A percentile compares a stretch with the other conserved stretches of the same genome.
Conservation (phyloP, 2,113 vertebrate species). For the Corvus cornix region DNA sequence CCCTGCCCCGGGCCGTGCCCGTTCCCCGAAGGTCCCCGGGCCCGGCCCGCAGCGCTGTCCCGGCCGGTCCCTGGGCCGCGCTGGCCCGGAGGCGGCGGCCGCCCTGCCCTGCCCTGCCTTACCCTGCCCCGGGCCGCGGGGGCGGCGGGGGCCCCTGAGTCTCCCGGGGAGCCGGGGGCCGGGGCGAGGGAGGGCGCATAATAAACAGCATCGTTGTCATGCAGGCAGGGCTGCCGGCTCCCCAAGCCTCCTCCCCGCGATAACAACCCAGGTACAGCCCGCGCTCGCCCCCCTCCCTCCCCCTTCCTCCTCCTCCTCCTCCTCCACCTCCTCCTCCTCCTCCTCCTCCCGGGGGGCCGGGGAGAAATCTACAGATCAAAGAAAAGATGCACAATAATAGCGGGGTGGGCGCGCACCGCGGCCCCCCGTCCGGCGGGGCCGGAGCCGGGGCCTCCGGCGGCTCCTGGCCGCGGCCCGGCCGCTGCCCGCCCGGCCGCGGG, state of each 20-base stretch:
- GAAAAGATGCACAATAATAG: too few species aligned
- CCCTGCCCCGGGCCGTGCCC: neutral
- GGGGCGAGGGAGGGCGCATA: slow-evolving; percentile 9
- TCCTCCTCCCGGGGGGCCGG: too few species aligned
- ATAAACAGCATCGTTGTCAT: slow-evolving; percentile 6
- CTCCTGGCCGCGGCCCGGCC: too few species aligned
- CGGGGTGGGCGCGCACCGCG: too few species aligned
- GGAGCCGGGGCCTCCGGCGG: too few species aligned
- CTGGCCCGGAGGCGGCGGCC: neutral
- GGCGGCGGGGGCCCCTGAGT: neutral
- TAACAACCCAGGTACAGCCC: slow-evolving; percentile 29
- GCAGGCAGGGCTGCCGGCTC: neutral
- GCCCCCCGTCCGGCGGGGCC: too few species aligned
- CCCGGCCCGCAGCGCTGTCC: neutral
- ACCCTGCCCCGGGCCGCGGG: neutral
- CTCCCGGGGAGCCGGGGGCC: neutral
- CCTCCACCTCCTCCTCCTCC: too few species aligned
- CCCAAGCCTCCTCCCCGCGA: slow-evolving; percentile 10
- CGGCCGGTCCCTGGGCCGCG: neutral
- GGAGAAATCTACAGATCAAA: too few species aligned
- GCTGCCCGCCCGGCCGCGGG: too few species aligned
- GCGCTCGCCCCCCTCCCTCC: neutral
- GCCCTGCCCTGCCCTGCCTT: neutral
- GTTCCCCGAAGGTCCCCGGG: neutral
- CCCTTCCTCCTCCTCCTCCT: too few species aligned